phyloP scores from a whole-genome alignment of 2,888 invertebrate species.

The Chymomyza procnemis region DNA sequence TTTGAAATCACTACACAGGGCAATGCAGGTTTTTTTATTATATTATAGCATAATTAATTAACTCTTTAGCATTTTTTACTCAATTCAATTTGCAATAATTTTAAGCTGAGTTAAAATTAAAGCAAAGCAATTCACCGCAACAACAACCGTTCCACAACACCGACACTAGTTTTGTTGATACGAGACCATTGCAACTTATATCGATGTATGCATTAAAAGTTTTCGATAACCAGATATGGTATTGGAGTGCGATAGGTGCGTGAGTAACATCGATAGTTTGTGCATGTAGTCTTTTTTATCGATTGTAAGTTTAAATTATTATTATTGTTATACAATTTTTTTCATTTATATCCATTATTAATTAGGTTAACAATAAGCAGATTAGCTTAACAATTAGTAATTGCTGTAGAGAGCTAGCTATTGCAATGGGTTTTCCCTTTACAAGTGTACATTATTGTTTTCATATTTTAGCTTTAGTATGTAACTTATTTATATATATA shows the following conservation, averaged over 20 bases:
- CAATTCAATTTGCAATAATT: conserved; percentile 19
- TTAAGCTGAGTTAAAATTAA: conserved; percentile 22
- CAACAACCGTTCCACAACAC: conserved; percentile 21
- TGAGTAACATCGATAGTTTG: conserved; percentile 36
- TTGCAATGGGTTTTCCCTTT: too few relatives aligned
- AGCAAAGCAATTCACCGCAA: conserved; percentile 34
- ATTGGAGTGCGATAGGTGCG: neutral
- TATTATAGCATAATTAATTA: neutral
- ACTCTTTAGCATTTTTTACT: conserved; percentile 1
- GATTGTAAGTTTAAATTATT: too few relatives aligned
- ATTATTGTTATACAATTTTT: too few relatives aligned
- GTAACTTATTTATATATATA: too few relatives aligned
- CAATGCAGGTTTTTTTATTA: neutral
- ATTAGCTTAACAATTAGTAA: too few relatives aligned
- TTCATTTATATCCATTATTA: too few relatives aligned
- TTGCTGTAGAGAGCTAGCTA: too few relatives aligned
- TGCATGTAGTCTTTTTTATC: conserved; percentile 32
- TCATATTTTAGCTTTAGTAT: too few relatives aligned
- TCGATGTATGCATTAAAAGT: neutral
- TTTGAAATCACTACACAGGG: neutral
- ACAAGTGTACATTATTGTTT: too few relatives aligned
- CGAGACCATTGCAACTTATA: neutral
- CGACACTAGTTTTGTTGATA: conserved; percentile 4
- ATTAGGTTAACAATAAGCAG: too few relatives aligned
- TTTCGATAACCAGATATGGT: neutral